phyloP scores from a whole-genome alignment of 2,888 invertebrate species.

The Erpobdella octoculata region DNA sequence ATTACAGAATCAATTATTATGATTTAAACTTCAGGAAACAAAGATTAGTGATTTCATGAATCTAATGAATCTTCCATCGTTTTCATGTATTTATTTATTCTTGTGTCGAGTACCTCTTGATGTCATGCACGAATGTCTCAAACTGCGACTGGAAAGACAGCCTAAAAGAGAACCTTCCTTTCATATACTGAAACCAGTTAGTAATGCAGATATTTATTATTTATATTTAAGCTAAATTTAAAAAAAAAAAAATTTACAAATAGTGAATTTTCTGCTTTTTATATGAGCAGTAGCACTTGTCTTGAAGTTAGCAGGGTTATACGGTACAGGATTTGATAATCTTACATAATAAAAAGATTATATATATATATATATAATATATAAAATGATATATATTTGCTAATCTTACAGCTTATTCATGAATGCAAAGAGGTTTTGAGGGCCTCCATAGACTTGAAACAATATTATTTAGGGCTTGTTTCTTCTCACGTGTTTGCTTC shows the following conservation, averaged over 20 bases:
- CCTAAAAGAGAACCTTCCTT: constrained; percentile 65
- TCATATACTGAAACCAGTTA: constrained; percentile 72
- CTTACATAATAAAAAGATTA: too few relatives aligned
- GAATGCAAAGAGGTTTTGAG: constrained; percentile 82
- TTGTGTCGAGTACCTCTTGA: constrained; percentile 77
- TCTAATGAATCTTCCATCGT: constrained; percentile 75
- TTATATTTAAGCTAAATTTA: too few relatives aligned
- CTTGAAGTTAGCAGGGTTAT: background rate
- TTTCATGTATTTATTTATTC: constrained; percentile 73
- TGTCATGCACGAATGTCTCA: constrained; percentile 77
- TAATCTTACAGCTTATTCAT: constrained; percentile 63
- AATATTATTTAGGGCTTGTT: constrained; percentile 59
- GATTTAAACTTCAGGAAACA: background rate
- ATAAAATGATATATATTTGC: background rate
- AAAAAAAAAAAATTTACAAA: too few relatives aligned
- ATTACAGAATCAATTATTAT: too few relatives aligned
- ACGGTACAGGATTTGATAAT: too few relatives aligned
- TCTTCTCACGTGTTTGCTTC: constrained; percentile 47
- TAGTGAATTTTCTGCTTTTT: background rate
- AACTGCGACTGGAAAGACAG: constrained; percentile 66
- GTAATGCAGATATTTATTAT: background rate
- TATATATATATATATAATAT: background rate
- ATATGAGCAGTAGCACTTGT: background rate
- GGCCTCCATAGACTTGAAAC: constrained; percentile 72
- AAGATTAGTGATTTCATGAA: constrained; percentile 24